Evolutionary conservation across 92 coral and sea anemone genomes (phyloP), one percentile per base, ranked within the genome.

Genomic region (Palythoa caribaeorum): DNA sequence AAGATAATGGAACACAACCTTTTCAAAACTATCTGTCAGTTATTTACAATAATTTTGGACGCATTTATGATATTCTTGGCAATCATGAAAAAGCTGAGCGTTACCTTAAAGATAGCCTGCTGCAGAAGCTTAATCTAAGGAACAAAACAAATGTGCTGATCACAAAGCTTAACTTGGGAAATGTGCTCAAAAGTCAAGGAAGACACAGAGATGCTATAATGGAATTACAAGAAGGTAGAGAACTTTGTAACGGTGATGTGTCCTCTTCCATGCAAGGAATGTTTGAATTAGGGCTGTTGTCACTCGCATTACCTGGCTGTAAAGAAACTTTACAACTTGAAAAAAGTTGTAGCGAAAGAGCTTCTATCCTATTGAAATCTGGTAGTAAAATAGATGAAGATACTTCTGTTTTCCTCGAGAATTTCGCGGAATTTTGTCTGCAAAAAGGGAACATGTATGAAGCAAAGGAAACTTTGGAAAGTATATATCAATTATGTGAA

Each of bases 11-110:
- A 40, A 20, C 57, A n/a, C 57, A 16, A 6, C 36, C 65, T 76
- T 21, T 76, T 21, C 65, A 19, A 5, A 48, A 8, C 39, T 48
- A 76, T 15, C 17, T 77, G 51, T 40, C 66, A 21, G 65, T 21
- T 50, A 52, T 78, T 19, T 17, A 12, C 59, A 55, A 78, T 63
- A 78, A 78, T 37, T 28, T 78, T 13, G 83, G 83, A 38, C 44
- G 83, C 28, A 78, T 16, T 54, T 13, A 54, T 57, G 50, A 55
- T 5, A 57, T 3, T 9, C 68, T 57, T 57, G 83, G 83, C 1
- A 10, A 28, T 6, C 55, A 78, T 20, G 38, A 16, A 21, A 60
- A 15, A 78, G 70, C 83, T 9, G 71, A 57, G 19, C 52, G 36
- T 36, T 7, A 16, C 8, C 38, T 78, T 54, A 78, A 38, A 37